Base-by-base conservation (phyloP, 2,113 vertebrate species). In the Colistium nudipinnis region DNA sequence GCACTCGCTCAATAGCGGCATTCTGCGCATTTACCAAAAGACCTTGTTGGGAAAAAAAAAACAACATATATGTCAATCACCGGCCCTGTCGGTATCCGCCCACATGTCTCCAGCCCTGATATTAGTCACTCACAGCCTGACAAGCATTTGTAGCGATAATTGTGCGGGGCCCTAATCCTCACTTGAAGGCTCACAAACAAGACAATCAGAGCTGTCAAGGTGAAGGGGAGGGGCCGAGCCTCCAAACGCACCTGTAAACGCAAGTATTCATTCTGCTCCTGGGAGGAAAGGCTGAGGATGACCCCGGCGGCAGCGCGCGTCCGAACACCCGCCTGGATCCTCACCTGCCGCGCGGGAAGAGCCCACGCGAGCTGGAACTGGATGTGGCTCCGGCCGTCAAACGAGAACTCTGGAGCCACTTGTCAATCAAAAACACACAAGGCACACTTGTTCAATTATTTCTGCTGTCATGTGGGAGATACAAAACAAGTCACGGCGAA, bases 241-340 rank as follows among this genome's bases (percentile, higher is more conserved):
- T 13, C 38, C n/a, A n/a, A 67, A 85, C 93, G 93, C 82, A 96
- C 95, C 94, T 96, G 94, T 24, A 96, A 86, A 22, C 91, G 91
- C 27, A 97, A 90, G 85, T 95, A 93, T 66, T 96, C 95, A 13
- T 90, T 94, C 87, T 92, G 93, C 55, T 82, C 91, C 28, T 78
- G 90, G 31, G 95, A 94, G 19, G 90, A 80, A 79, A 96, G 33
- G 86, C 90, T 92, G 30, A 89, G 57, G 89, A 97, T 83, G 70
- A 94, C 83, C 1, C 95, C 76, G 9, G 87, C 4, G 27, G 88
- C 43, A 27, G 93, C 89, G 7, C 94, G 93, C 0, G 93, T 95
- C 62, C 96, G 92, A n/a, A 97, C 70, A 72, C 92, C 91, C 0
- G 92, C 90, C 83, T 93, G 90, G 1, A 95, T 77, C n/a, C 65